These are phyloP conservation scores for Dryocosmus kuriphilus DNA, from an alignment of 2,888 invertebrate genomes.

Conservation along the genomic window DNA sequence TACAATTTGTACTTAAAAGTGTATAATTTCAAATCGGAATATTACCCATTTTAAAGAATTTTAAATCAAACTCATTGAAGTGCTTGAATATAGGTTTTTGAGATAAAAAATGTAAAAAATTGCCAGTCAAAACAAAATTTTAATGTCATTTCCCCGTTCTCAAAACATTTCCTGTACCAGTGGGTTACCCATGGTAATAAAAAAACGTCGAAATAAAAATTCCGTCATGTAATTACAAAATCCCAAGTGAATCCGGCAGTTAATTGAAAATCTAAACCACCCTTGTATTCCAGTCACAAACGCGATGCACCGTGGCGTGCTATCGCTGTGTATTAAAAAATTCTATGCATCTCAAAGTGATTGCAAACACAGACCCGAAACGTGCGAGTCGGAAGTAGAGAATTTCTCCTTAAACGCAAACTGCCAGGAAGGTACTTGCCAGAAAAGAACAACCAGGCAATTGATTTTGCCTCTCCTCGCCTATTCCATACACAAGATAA, in stretches of 20 bases:
- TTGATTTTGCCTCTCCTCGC: slow-evolving; percentile 31
- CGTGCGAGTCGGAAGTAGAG: slow-evolving; percentile 21
- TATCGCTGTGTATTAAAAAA: slow-evolving; percentile 27
- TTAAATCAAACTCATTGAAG: too few species aligned
- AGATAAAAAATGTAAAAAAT: too few species aligned
- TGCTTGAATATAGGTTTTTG: too few species aligned
- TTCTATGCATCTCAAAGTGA: slow-evolving; percentile 33
- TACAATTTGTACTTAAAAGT: too few species aligned
- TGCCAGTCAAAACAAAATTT: too few species aligned
- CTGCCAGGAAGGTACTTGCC: slow-evolving; percentile 27
- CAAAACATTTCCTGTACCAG: too few species aligned
- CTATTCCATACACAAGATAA: slow-evolving; percentile 14
- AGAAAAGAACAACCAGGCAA: slow-evolving; percentile 31
- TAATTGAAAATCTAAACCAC: neutral
- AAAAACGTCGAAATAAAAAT: too few species aligned
- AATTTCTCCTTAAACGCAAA: slow-evolving; percentile 33
- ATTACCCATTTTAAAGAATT: too few species aligned
- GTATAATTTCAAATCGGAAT: too few species aligned
- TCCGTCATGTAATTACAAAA: neutral
- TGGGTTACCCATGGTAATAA: too few species aligned
- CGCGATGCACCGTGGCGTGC: slow-evolving; percentile 9
- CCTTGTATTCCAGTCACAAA: slow-evolving; percentile 20
- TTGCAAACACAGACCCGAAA: slow-evolving; percentile 26
- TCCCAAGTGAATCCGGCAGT: neutral
- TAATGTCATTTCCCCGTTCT: too few species aligned